Conservation (phyloP, 2,113 vertebrate genomes). For the Jaculus jaculus region DNA sequence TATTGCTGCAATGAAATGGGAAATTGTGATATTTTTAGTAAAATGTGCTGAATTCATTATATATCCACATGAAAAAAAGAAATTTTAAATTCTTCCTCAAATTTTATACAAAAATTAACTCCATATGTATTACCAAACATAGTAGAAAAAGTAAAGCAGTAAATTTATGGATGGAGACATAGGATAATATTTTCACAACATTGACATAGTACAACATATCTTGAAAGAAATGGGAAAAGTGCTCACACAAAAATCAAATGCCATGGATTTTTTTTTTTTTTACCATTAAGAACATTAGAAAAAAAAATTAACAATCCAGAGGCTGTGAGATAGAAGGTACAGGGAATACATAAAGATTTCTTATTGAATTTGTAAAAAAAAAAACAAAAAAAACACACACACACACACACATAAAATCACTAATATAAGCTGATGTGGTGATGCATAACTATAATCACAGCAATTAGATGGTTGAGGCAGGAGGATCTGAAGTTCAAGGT, state of each 20-base stretch:
- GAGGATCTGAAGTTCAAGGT: too few relatives aligned
- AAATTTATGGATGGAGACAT: not conserved
- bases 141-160: slow-evolving; percentile 2
- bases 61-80: not conserved
- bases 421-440: too few relatives aligned
- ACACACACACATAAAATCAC: too few relatives aligned
- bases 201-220: not conserved
- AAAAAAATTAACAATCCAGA: too few relatives aligned
- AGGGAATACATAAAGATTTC: too few relatives aligned
- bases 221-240: not conserved
- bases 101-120: slow-evolving; percentile 18
- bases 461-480: too few relatives aligned
- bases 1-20: not conserved
- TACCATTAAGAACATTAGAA: too few relatives aligned
- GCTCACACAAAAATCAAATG: not conserved
- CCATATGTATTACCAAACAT: not conserved
- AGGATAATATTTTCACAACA: not conserved
- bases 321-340: too few relatives aligned
- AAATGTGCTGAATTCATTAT: not conserved
- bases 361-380: too few relatives aligned
- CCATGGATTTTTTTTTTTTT: too few relatives aligned
- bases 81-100: not conserved
- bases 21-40: not conserved
- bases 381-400: too few relatives aligned
- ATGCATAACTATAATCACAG: too few relatives aligned